These are phyloP conservation scores for Poeciliopsis infans DNA, from an alignment of 2,797 vertebrate species.

Conservation along the genomic window DNA sequence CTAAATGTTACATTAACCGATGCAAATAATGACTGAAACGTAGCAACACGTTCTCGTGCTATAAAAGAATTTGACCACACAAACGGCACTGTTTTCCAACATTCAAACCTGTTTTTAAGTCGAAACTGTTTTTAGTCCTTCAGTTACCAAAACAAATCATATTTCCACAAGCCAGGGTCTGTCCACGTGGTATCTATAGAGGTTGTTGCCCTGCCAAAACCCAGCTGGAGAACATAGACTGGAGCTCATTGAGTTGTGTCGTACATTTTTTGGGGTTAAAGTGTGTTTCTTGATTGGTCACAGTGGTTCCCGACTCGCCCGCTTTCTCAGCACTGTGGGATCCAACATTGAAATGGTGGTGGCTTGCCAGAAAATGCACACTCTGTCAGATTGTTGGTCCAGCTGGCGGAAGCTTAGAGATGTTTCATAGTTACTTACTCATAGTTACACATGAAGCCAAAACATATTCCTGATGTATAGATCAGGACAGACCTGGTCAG, in stretches of 20 bases:
- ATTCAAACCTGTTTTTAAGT: background rate
- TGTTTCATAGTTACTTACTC: conserved; percentile 75
- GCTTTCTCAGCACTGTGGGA: conserved; percentile 69
- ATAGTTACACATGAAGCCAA: conserved; percentile 50
- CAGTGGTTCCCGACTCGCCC: conserved; percentile 70
- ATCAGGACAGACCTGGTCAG: conserved; percentile 41
- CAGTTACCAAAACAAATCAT: background rate
- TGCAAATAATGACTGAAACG: background rate
- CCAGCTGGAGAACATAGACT: conserved; percentile 73
- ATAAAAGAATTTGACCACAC: background rate
- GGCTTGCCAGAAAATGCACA: conserved; percentile 69
- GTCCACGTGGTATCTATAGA: conserved; percentile 57
- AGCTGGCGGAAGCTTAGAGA: conserved; percentile 76
- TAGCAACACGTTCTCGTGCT: no score
- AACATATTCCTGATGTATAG: conserved; percentile 42
- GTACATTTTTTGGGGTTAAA: conserved; percentile 64
- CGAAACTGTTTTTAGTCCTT: conserved; percentile 11
- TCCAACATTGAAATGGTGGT: conserved; percentile 78
- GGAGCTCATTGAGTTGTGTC: conserved; percentile 61
- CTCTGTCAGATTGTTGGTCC: conserved; percentile 75
- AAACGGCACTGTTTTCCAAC: background rate
- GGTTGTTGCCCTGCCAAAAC: conserved; percentile 62
- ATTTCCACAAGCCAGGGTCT: conserved; percentile 37
- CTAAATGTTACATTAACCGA: background rate
- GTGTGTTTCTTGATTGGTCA: conserved; percentile 78